phyloP scores from a whole-genome alignment of 2,888 invertebrate genomes.

The Aricia artaxerxes region DNA sequence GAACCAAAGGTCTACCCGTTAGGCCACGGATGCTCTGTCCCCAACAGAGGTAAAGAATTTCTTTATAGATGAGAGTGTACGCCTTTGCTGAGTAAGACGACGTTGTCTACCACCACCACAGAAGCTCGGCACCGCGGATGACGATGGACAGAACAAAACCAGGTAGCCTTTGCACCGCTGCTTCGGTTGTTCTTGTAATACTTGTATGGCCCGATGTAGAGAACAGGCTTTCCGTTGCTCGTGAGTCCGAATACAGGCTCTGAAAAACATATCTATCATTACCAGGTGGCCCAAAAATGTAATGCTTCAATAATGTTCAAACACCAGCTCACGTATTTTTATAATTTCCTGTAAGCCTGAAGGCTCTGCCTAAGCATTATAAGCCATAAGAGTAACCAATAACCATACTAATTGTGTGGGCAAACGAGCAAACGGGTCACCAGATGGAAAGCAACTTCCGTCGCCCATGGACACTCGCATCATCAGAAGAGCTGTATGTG shows the following conservation, averaged over 20 bases:
- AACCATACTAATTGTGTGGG: not conserved
- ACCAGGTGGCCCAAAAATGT: no score
- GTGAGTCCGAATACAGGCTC: conserved; percentile 42
- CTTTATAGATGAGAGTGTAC: conserved; percentile 46
- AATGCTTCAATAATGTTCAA: no score
- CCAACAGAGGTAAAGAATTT: not conserved
- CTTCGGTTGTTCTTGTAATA: conserved; percentile 47
- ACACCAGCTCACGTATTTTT: no score
- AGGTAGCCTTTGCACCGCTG: conserved; percentile 44
- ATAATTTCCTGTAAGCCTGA: no score
- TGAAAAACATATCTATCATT: conserved; percentile 28
- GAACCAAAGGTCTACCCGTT: no score
- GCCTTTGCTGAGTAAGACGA: conserved; percentile 43
- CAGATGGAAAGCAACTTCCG: no score
- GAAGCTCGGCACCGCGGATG: conserved; percentile 46
- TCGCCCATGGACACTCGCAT: no score
- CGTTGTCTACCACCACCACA: conserved; percentile 44
- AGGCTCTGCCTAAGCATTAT: not conserved
- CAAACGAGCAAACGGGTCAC: no score
- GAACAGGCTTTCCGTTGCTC: conserved; percentile 42
- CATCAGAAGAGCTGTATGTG: no score
- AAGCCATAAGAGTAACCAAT: not conserved
- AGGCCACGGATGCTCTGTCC: no score
- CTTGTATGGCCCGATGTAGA: conserved; percentile 45
- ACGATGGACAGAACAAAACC: conserved; percentile 46